These are phyloP conservation scores for Micrastur ruficollis DNA, from an alignment of 2,797 vertebrate species.

Conservation along the genomic window DNA sequence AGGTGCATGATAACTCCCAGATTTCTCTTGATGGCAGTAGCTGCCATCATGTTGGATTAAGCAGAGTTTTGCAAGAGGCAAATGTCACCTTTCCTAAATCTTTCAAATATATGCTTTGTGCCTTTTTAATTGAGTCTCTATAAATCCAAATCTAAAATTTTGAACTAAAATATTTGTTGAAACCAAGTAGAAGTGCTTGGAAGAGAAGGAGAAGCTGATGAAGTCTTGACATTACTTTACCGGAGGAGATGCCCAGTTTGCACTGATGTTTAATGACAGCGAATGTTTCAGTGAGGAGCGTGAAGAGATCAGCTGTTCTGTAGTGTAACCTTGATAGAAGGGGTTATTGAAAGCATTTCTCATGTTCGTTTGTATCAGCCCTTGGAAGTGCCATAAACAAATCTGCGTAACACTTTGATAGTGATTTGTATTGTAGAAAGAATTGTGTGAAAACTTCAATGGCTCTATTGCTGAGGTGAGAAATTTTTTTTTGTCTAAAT, in stretches of 20 bases:
- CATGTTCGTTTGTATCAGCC: neutral
- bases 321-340: neutral
- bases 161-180: neutral
- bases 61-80: neutral
- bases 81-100: conserved; percentile 45
- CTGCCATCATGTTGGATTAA: neutral
- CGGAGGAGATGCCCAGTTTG: neutral
- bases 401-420: neutral
- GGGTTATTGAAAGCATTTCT: neutral
- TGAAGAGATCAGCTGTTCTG: neutral
- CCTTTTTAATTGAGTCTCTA: neutral
- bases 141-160: neutral
- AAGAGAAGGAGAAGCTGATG: neutral
- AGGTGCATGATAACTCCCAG: conserved; percentile 29
- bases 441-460: neutral
- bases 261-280: neutral
- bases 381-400: neutral
- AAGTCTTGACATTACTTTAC: neutral
- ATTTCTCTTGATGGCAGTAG: conserved; percentile 30
- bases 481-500: neutral
- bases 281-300: neutral
- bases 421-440: neutral
- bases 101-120: neutral
- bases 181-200: neutral
- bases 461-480: neutral